Evolutionary conservation across 2,888 invertebrate species (phyloP), one percentile per base, ranked within the genome.

Genomic region (Acanthoscelides obtectus): DNA sequence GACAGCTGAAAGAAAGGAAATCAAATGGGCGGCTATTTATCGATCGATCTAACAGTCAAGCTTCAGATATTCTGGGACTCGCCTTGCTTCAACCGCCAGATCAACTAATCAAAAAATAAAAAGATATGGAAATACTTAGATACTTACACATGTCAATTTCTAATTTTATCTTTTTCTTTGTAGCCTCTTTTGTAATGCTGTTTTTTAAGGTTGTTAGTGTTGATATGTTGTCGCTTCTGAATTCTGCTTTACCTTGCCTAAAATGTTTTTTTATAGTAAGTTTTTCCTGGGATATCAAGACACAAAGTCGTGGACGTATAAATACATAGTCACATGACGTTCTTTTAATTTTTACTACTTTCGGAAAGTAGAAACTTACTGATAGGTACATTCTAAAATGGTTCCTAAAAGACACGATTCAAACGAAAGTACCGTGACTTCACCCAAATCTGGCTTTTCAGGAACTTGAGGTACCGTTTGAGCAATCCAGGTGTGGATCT

Each of bases 401-500:
- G 97, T 96, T 70, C 91, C 92, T 69, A 93, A 86, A 80, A 94
- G 91, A 20, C 91, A 90, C n/a, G 93, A 94, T 73, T 89, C 86
- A 83, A 93, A 95, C 78, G 88, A 88, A 77, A 93, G 88, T 22
- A 86, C 86, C 1, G 87, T 88, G 66, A 87, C 87, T 72, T 92
- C 92, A 0, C 88, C 87, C 64, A 90, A 87, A 64, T 92, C 90
- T 0, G 91, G 89, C 78, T 93, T 90, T 79, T 93, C 93, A 0
- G 97, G 92, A 65, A 97, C 90, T 82, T 96, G 96, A 0, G 97
- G 96, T 70, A 98, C 86, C 77, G 94, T 94, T 78, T 93, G 90
- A n/a, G 89, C 88, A 6, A 98, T 88, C 98, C 98, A 98, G 0
- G 94, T 92, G 80, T 97, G 97, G 83, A 97, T 93, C 89, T 98